Base-by-base conservation (phyloP, 2,888 invertebrate species). In the Hirtodrosophila alboralis region DNA sequence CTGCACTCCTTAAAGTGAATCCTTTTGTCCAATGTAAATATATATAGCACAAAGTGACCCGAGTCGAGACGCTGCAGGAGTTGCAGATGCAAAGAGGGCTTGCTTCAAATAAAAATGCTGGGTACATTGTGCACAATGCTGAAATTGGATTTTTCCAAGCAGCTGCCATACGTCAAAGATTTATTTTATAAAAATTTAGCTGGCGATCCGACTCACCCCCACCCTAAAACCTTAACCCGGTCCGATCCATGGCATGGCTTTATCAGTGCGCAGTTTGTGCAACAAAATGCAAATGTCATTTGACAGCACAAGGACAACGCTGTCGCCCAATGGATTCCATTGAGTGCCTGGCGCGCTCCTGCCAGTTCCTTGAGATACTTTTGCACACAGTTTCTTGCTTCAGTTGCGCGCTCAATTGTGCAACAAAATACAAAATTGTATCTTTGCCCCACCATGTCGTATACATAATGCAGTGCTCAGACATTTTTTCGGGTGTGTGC, bases 331-430 rank as follows among this genome's bases (percentile, higher is more conserved):
- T 59, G 64, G 62, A 77, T 66, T 81, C 64, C 73, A 84, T 84
- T 78, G 75, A 81, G 79, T 78, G 77, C 58, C 48, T 47, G 44
- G 14, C 14, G 37, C 45, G 57, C 40, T 36, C 26, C 38, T 37
- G 45, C 37, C 65, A 38, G 34, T 52, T 62, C 41, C 54, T 64
- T 63, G 44, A 58, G 53, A 41, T 53, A 57, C 53, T 59, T 62
- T 54, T 47, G 34, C 31, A 44, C 43, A 49, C 67, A 59, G 58
- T 74, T 77, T 65, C 58, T 68, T 71, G 85, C 75, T 73, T 71
- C 83, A 86, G 64, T 83, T 74, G 69, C 62, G 69, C 76, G 76
- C 84, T 86, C 83, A 86, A 83, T 86, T 75, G 87, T 69, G 74
- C 81, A 84, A 85, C 87, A 83, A 86, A 84, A 71, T 76, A 71